Base-by-base conservation (phyloP, 2,113 vertebrate genomes). In the Spea bombifrons region DNA sequence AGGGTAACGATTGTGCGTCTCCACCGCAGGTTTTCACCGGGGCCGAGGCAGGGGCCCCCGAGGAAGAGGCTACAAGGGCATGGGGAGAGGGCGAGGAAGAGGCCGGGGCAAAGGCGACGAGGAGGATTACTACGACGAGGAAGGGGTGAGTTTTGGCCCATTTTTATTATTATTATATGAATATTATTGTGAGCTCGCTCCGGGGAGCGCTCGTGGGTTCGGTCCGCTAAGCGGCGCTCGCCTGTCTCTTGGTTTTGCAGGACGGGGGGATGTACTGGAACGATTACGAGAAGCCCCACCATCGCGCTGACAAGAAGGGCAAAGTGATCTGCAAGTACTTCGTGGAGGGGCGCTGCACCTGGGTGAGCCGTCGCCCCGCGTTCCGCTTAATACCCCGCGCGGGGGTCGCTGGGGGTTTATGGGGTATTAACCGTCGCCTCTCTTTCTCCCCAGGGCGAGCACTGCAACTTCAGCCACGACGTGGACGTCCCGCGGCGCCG, bases 301-400 rank as follows among this genome's bases (percentile, higher is more conserved):
- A 90, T 63, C 96, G 94, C 64, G 90, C 93, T 0, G 97, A 98
- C 57, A 98, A 96, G 90, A 98, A 98, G 72, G 96, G 96, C 67
- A 98, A 97, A 83, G 95, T 96, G 49, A 96, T 98, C 88, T 98
- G 97, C 94, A 98, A 98, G 75, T 98, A 98, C 88, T 98, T 98
- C 17, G 95, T 98, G 50, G 97, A 98, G 80, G 96, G 96, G 1
- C 88, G 96, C 0, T 98, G 96, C 67, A 97, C 97, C 5, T 98
- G 96, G 97, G 97, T 98, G 85, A 88, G 93, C 12, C n/a, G 55
- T 5, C 55, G 55, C 9, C 9, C 9, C 50, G 9, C 55, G 15
- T 59, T 52, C 50, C 50, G 30, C 30, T 30, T 30, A 30, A 30
- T 30, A 30, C 30, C 30, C 30, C 30, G 30, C 30, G 30, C 2